Evolutionary conservation across 2,113 vertebrate species (phyloP), one percentile per base, ranked within the genome.

Genomic region (Ctenomys sociabilis): DNA sequence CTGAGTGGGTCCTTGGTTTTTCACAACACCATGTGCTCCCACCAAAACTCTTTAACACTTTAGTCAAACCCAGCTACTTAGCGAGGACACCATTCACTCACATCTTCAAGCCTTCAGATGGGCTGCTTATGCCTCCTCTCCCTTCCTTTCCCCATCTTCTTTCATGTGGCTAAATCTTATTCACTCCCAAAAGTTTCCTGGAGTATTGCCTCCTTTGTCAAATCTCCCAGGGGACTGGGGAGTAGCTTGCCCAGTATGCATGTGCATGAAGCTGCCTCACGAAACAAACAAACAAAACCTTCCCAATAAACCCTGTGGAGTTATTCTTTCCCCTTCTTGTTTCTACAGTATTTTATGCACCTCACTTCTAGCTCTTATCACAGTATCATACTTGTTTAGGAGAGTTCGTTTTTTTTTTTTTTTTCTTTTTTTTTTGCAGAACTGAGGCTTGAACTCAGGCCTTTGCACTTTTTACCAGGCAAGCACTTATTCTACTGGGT

Each of bases 131-230:
- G 84, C 49, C 16, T 24, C 61, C 83, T 61, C 57, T 19, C 63
- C 72, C 68, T 61, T 83, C 63, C 72, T 63, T 61, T 83, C 52
- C 35, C 37, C 43, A 66, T 8, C 4, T 54, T 78, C 85, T 73
- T 92, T 85, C 75, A 95, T 61, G 77, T 57, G 19, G 77, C 70
- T 90, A 85, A 95, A 93, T 90, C 43, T 70, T 88, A 95, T 85
- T 78, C 54, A 91, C 73, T 54, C 77, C 86, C 88, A 64, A 91
- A 73, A 93, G 83, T 10, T 52, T 54, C 85, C 73, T 94, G n/a
- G 43, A 93, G 72, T 82, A 70, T 90, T 91, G 96, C 32, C 88
- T 92, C 82, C 64, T 91, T 85, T 95, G 82, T 97, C 87, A 95
- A 93, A 90, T 77, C 45, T 94, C 89, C 64, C 82, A 85, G 22